Percentiles rank a stretch among this genome's conserved stretches.
phyloP scores from a whole-genome alignment of 2,888 invertebrate genomes.

The Ochropacha duplaris region DNA sequence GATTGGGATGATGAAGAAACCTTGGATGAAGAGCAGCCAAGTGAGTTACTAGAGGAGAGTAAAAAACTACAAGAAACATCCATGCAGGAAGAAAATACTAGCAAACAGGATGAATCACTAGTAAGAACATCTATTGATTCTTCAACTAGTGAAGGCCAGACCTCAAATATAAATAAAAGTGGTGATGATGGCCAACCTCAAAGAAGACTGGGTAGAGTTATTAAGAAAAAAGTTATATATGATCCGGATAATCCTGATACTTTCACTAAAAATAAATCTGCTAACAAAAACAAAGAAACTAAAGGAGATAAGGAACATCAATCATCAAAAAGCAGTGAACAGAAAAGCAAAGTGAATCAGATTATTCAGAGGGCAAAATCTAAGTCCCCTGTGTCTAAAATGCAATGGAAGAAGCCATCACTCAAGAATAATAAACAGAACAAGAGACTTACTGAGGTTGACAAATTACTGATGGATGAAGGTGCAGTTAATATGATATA shows the following conservation, averaged over 20 bases:
- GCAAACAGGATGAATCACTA: constrained; percentile 35
- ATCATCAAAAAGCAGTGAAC: constrained; percentile 50
- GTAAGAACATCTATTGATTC: constrained; percentile 44
- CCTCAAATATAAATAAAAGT: constrained; percentile 43
- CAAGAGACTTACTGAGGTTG: constrained; percentile 87
- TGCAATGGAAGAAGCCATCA: constrained; percentile 75
- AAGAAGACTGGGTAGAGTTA: constrained; percentile 78
- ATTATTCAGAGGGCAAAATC: constrained; percentile 48
- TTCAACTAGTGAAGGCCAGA: constrained; percentile 43
- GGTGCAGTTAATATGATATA: constrained; percentile 94
- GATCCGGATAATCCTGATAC: constrained; percentile 86
- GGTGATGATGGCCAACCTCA: constrained; percentile 62
- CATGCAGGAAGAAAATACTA: constrained; percentile 32
- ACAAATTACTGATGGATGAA: constrained; percentile 91
- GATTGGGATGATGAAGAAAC: constrained; percentile 79
- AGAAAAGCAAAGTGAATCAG: constrained; percentile 56
- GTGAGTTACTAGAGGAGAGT: constrained; percentile 32
- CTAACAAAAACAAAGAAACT: constrained; percentile 52
- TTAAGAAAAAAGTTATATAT: constrained; percentile 89
- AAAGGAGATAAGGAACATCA: constrained; percentile 47
- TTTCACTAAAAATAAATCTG: constrained; percentile 67
- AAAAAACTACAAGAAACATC: constrained; percentile 30
- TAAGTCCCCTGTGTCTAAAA: constrained; percentile 64
- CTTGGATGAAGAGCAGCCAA: constrained; percentile 39
- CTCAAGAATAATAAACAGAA: constrained; percentile 77